Conservation (phyloP, 37 sponge, comb jelly and placozoan species). For the Cladorhizidae sp. region DNA sequence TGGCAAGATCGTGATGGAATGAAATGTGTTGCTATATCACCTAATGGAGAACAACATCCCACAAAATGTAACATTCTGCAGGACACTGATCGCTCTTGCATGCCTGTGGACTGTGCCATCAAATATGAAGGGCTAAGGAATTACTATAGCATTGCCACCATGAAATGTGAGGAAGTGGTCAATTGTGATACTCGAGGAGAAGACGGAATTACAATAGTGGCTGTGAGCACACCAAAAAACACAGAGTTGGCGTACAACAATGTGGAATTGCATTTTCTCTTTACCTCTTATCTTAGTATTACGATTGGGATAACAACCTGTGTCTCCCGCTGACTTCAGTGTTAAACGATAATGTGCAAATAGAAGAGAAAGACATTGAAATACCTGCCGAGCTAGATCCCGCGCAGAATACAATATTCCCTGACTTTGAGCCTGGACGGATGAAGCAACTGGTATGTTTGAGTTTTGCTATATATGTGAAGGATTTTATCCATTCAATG, state of each 20-base stretch:
- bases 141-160: conserved; percentile 72
- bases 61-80: not conserved
- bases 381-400: conserved; percentile 53
- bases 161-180: conserved; percentile 80
- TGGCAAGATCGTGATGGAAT: not conserved
- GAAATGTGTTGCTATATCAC: not conserved
- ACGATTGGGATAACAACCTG: conserved; percentile 74
- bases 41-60: not conserved
- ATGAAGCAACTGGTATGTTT: conserved; percentile 14
- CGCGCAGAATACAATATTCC: conserved; percentile 31
- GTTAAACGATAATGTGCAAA: conserved; percentile 43
- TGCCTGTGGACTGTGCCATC: conserved; percentile 85
- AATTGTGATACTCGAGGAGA: conserved; percentile 72
- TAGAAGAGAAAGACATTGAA: conserved; percentile 52
- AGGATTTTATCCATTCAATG: not conserved
- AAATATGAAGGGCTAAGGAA: conserved; percentile 90
- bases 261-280: not conserved
- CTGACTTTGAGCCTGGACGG: conserved; percentile 51
- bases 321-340: conserved; percentile 56
- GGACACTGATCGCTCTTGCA: conserved; percentile 82
- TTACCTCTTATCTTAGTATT: too few species aligned
- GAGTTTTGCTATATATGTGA: not conserved
- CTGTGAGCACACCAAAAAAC: conserved; percentile 35
- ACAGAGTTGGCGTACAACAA: not conserved
- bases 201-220: conserved; percentile 55